phyloP scores from a whole-genome alignment of 1,140 invertebrate species.

The Drosophila seguyi region DNA sequence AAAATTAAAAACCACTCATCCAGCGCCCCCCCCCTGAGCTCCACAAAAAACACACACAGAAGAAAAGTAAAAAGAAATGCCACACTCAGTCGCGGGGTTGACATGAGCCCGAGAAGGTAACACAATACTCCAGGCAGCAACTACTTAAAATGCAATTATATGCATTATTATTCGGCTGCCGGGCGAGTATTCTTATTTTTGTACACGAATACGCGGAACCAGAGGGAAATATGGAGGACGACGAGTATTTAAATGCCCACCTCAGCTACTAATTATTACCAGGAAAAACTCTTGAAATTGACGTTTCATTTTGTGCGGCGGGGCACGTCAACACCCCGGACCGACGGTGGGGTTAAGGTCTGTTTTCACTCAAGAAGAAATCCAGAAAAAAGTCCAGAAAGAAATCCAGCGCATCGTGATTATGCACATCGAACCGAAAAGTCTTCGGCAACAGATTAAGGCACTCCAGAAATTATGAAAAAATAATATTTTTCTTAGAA shows the following conservation, averaged over 20 bases:
- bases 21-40: neutral
- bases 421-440: slow-evolving; percentile 66
- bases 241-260: slow-evolving; percentile 84
- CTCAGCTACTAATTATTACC: slow-evolving; percentile 85
- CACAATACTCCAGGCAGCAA: slow-evolving; percentile 71
- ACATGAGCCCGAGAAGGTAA: slow-evolving; percentile 64
- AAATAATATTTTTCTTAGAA: slow-evolving; percentile 85
- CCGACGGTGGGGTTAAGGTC: slow-evolving; percentile 3
- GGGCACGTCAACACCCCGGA: slow-evolving; percentile 66
- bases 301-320: slow-evolving; percentile 80
- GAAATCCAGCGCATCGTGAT: slow-evolving; percentile 54
- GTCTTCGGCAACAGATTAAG: slow-evolving; percentile 76
- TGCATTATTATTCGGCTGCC: slow-evolving; percentile 80
- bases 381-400: slow-evolving; percentile 8
- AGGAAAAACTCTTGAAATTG: slow-evolving; percentile 85
- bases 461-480: slow-evolving; percentile 84
- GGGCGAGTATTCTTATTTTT: slow-evolving; percentile 55
- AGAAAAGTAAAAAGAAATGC: slow-evolving; percentile 2
- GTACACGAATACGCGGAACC: slow-evolving; percentile 74
- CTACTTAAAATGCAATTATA: slow-evolving; percentile 84
- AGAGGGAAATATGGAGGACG: slow-evolving; percentile 58
- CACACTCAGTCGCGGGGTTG: slow-evolving; percentile 45
- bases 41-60: neutral
- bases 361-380: slow-evolving; percentile 52
- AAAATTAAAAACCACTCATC: slow-evolving; percentile 71